Evolutionary conservation across 2,888 invertebrate species (phyloP), one percentile per base, ranked within the genome.

Genomic region (Athetis lepigone): DNA sequence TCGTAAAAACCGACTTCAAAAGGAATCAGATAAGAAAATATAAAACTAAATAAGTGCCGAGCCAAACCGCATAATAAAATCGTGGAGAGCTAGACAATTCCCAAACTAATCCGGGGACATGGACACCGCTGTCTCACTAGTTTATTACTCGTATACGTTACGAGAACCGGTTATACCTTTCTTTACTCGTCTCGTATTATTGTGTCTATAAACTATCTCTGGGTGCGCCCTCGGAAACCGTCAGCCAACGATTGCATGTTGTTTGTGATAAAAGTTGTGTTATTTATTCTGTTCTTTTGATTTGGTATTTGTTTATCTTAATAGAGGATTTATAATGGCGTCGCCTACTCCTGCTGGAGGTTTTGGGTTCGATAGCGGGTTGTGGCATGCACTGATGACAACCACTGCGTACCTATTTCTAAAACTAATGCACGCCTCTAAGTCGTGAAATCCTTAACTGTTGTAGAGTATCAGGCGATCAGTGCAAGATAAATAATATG

Each of bases 91-190:
- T 54, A 69, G 68, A 69, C 81, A 81, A 81, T 85, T 78, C 83
- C 82, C 77, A 72, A 72, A 79, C 77, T 79, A 80, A 84, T 82
- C 70, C 78, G 60, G 43, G n/a, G 57, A 58, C 75, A 63, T 66
- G 75, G 70, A 77, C 79, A 67, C 75, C 61, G 74, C 67, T 77
- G 81, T 83, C 80, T 71, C 65, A 60, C 58, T 72, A 75, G 77
- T 84, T 85, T 84, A 85, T 83, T 80, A 80, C 80, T 57, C 61
- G 66, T 70, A 83, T 82, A 80, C 61, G 80, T 79, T 78, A 69
- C 71, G 27, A 56, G 63, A 39, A 54, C 66, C 61, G 66, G 66
- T 71, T 66, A 69, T 65, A 54, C 75, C 64, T 77, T 74, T 69
- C 65, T 73, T 66, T 52, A 42, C 61, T 64, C 68, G 61, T 76